Percentiles rank a stretch among this genome's conserved stretches.
Conservation (phyloP, 1,140 invertebrate genomes). For the Drosophila mauritiana region DNA sequence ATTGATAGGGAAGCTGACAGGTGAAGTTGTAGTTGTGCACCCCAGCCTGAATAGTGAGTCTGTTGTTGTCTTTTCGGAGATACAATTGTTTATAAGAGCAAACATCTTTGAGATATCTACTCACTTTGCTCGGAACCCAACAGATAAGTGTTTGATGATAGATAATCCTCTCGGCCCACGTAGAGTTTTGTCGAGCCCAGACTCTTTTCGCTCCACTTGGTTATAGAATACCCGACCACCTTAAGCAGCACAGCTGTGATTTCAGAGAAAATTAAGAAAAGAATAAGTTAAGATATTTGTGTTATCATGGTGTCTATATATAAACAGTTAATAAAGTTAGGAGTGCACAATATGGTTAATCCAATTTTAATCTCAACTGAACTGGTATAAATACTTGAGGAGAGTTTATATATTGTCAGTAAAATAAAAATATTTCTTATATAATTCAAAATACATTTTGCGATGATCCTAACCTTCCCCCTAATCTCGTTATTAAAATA, state of each 20-base stretch:
- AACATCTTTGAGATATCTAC: slow-evolving; percentile 17
- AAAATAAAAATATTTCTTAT: too few species aligned
- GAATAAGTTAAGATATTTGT: not conserved
- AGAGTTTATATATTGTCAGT: not conserved
- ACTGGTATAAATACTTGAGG: not conserved
- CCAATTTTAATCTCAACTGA: not conserved
- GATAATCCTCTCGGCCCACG: slow-evolving; percentile 74
- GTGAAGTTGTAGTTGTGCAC: slow-evolving; percentile 87
- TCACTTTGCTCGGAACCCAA: slow-evolving; percentile 76
- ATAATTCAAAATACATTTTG: not conserved
- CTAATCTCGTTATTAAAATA: slow-evolving; percentile 31
- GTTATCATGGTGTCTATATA: not conserved
- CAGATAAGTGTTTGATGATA: slow-evolving; percentile 70
- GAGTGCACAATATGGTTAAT: not conserved
- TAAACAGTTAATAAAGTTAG: slow-evolving; percentile 1
- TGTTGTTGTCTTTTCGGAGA: slow-evolving; percentile 72
- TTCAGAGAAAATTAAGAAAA: not conserved
- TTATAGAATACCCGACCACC: slow-evolving; percentile 70
- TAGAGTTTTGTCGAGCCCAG: slow-evolving; percentile 49
- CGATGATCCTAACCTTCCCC: not conserved
- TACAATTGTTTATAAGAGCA: not conserved
- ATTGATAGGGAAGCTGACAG: slow-evolving; percentile 86
- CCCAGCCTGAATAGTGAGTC: slow-evolving; percentile 85
- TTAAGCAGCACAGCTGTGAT: slow-evolving; percentile 62
- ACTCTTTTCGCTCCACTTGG: slow-evolving; percentile 70